A percentile compares a stretch with the other conserved stretches of the same genome.
phyloP scores from a whole-genome alignment of 2,888 invertebrate species.

The Leptopilina myrica region DNA sequence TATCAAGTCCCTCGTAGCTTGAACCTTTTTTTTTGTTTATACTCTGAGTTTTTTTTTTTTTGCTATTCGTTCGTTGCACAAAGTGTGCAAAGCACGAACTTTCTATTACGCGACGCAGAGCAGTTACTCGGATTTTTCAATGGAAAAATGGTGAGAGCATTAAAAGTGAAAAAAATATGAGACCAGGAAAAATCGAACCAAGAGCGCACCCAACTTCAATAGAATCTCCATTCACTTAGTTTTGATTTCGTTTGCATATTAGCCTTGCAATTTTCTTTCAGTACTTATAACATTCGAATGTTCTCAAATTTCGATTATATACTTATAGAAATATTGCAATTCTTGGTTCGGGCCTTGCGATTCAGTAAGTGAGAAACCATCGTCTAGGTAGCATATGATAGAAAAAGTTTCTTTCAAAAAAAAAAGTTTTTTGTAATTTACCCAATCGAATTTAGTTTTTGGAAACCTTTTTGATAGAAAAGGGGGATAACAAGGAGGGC shows the following conservation, averaged over 20 bases:
- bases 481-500: too few relatives aligned
- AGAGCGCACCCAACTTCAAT: conserved; percentile 7
- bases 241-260: conserved; percentile 20
- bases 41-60: neutral
- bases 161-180: conserved; percentile 36
- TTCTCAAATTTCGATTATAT: too few relatives aligned
- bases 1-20: conserved; percentile 36
- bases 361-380: too few relatives aligned
- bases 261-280: conserved; percentile 27
- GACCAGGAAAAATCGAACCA: conserved; percentile 31
- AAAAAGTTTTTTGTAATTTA: neutral
- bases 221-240: conserved; percentile 20
- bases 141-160: conserved; percentile 33
- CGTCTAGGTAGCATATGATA: too few relatives aligned
- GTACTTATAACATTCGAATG: neutral
- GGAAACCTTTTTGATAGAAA: too few relatives aligned
- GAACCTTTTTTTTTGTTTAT: conserved; percentile 45
- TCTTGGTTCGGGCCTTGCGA: too few relatives aligned
- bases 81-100: conserved; percentile 38
- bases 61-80: conserved; percentile 19
- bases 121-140: conserved; percentile 25
- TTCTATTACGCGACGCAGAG: conserved; percentile 36
- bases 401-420: too few relatives aligned
- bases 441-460: too few relatives aligned
- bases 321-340: too few relatives aligned